phyloP scores from a whole-genome alignment of 1,140 invertebrate species.

The Papilio polyxenes region DNA sequence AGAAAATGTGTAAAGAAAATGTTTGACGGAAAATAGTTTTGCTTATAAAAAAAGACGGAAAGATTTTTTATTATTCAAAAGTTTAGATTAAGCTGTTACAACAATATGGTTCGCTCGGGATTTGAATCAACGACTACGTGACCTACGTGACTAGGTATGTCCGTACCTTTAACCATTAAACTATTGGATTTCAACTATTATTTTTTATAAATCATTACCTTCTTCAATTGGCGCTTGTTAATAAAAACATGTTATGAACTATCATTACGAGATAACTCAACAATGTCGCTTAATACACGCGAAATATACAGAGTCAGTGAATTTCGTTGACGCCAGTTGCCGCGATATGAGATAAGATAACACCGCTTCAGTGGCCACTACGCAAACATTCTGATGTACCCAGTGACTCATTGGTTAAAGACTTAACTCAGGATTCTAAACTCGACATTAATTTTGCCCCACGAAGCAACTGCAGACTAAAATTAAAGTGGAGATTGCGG shows the following conservation, averaged over 20 bases:
- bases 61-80: no score
- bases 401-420: neutral
- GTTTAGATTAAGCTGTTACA: no score
- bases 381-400: neutral
- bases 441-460: neutral
- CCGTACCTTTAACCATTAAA: no score
- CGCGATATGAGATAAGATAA: conserved; percentile 6
- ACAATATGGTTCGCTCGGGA: no score
- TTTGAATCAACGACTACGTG: no score
- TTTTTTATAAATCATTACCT: no score
- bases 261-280: neutral
- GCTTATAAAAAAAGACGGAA: no score
- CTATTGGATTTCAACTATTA: no score
- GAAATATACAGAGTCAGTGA: neutral
- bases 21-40: no score
- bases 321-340: neutral
- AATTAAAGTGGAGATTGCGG: neutral
- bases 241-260: conserved; percentile 7
- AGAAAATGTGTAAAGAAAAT: neutral
- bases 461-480: neutral
- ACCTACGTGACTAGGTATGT: no score
- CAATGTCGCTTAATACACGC: neutral
- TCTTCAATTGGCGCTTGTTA: no score
- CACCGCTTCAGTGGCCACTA: neutral
- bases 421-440: neutral